phyloP scores from a whole-genome alignment of 2,113 vertebrate genomes.

The Poeciliopsis retropinna region DNA sequence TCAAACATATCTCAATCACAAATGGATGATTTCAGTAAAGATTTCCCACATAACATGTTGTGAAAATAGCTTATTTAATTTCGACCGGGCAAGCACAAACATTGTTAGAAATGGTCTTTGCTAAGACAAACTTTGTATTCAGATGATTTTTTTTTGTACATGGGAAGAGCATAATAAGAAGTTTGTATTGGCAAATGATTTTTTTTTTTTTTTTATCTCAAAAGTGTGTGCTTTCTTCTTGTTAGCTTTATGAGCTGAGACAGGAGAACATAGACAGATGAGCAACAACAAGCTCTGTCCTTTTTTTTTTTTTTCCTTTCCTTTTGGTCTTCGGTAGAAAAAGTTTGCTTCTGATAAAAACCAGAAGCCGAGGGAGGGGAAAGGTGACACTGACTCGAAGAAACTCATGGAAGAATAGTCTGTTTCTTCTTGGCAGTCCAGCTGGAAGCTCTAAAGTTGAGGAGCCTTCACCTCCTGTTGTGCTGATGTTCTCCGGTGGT shows the following conservation, averaged over 20 bases:
- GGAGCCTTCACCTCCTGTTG: conserved; percentile 35
- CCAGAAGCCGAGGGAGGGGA: conserved; percentile 10
- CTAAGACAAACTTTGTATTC: conserved; percentile 47
- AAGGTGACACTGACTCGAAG: conserved; percentile 30
- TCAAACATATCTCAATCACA: conserved; percentile 65
- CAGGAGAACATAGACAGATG: conserved; percentile 24
- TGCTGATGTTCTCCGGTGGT: conserved; percentile 23
- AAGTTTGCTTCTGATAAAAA: conserved; percentile 11
- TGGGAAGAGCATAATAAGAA: conserved; percentile 62
- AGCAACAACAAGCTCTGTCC: conserved; percentile 26
- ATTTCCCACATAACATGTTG: conserved; percentile 58
- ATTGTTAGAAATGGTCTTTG: conserved; percentile 63
- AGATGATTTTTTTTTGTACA: conserved; percentile 40
- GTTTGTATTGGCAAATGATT: conserved; percentile 31
- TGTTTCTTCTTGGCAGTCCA: conserved; percentile 27
- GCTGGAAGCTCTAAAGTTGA: conserved; percentile 59
- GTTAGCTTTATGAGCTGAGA: conserved; percentile 30
- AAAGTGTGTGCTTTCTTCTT: conserved; percentile 37
- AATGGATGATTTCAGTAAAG: conserved; percentile 65
- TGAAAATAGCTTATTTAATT: conserved; percentile 74
- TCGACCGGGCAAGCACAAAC: conserved; percentile 61
- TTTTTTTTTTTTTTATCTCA: conserved; percentile 16
- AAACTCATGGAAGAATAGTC: conserved; percentile 54
- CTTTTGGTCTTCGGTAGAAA: conserved; percentile 55
- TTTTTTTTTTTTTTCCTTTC: conserved; percentile 22